A percentile compares a stretch with the other conserved stretches of the same genome.
Evolutionary conservation across 1,140 invertebrate genomes (phyloP).

Genomic region (Camponotus vicinus): DNA sequence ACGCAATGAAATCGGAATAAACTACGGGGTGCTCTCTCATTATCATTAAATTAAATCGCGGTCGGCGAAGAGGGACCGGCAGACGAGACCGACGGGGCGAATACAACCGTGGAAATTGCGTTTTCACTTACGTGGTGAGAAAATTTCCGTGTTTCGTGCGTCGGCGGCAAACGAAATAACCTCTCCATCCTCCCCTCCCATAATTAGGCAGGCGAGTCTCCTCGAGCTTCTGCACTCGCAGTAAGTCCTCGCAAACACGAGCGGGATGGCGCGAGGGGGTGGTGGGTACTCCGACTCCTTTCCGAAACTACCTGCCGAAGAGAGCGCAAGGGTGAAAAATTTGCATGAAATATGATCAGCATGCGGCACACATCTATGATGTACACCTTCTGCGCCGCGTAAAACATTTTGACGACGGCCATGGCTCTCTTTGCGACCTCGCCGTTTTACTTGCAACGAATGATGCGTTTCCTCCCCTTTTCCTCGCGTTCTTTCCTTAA

Average conservation of each 20-base stretch:
- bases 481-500: background rate
- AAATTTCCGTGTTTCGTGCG: constrained; percentile 70
- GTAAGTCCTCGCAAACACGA: background rate
- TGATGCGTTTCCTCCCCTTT: background rate
- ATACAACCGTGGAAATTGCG: constrained; percentile 70
- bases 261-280: background rate
- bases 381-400: constrained; percentile 58
- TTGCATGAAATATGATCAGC: constrained; percentile 71
- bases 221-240: constrained; percentile 11
- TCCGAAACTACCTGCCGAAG: constrained; percentile 24
- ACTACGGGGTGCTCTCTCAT: constrained; percentile 65
- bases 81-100: constrained; percentile 10
- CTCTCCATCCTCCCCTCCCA: constrained; percentile 15
- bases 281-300: background rate
- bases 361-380: constrained; percentile 50
- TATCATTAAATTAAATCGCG: constrained; percentile 76
- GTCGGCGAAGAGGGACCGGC: background rate
- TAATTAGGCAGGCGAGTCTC: constrained; percentile 71
- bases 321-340: constrained; percentile 31
- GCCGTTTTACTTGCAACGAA: constrained; percentile 60
- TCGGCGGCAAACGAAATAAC: constrained; percentile 62
- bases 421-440: constrained; percentile 58
- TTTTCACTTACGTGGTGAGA: constrained; percentile 72
- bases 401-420: constrained; percentile 70
- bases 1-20: constrained; percentile 71